Conservation (phyloP, 2,113 vertebrate species). For the Catharus minimus region DNA sequence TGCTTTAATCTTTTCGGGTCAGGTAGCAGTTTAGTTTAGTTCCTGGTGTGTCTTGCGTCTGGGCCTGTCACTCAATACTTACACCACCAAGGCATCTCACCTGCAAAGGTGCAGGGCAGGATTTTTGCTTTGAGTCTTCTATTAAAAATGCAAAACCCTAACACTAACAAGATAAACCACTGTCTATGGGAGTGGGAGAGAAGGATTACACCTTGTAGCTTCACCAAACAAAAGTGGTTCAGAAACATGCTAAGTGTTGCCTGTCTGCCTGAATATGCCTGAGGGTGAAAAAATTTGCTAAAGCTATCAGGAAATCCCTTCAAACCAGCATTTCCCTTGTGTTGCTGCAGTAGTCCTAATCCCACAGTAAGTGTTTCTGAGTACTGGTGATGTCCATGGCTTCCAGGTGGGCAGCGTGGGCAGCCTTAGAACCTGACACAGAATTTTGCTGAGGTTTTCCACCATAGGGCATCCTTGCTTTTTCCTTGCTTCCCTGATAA, state of each 20-base stretch:
- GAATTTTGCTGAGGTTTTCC: not conserved
- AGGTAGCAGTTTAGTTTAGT: slow-evolving; percentile 17
- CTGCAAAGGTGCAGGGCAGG: not conserved
- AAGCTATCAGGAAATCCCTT: not conserved
- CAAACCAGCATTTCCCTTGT: not conserved
- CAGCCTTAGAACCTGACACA: not conserved
- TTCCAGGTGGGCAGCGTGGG: not conserved
- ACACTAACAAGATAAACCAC: not conserved
- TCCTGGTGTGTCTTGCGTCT: not conserved
- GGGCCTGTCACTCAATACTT: slow-evolving; percentile 22
- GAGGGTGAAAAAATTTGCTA: not conserved
- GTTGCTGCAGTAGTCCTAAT: not conserved
- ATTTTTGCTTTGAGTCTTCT: not conserved
- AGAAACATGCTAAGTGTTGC: not conserved
- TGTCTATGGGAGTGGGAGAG: not conserved
- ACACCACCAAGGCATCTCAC: slow-evolving; percentile 6
- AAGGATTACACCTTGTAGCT: not conserved
- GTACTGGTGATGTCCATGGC: fast-evolving
- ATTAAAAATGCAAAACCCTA: not conserved
- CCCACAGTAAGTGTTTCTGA: fast-evolving
- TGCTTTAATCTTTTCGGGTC: slow-evolving; percentile 40
- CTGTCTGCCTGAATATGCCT: not conserved
- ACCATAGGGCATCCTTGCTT: not conserved
- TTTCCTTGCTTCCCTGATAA: not conserved
- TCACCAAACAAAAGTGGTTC: not conserved